Conservation (phyloP, 2,113 vertebrate genomes). For the Pedetes capensis region DNA sequence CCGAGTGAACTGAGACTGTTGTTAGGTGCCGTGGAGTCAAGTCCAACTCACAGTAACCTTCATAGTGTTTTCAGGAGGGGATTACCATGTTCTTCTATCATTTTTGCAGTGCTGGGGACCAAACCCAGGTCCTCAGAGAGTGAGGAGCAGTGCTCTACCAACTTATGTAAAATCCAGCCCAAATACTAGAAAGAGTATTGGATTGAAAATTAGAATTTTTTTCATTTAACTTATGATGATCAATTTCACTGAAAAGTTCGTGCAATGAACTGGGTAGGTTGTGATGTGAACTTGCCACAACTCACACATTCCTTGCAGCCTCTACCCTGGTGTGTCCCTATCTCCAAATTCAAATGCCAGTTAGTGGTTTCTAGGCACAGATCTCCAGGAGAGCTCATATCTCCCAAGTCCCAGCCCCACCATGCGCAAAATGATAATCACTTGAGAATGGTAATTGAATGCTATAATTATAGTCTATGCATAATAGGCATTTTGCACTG, state of each 20-base stretch:
- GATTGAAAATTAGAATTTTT: background rate
- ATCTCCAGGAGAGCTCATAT: constrained; percentile 31
- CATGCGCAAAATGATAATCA: constrained; percentile 70
- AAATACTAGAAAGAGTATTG: background rate
- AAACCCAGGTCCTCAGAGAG: too few species aligned
- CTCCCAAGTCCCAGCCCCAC: constrained; percentile 50
- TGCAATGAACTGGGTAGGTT: background rate
- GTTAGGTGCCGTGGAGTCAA: too few species aligned
- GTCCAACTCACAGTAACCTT: too few species aligned
- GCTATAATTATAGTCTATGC: constrained; percentile 72
- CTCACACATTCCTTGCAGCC: background rate
- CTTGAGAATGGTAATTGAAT: constrained; percentile 77
- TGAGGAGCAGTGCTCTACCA: too few species aligned
- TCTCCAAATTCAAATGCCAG: constrained; percentile 42
- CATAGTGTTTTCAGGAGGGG: too few species aligned
- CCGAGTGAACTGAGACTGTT: background rate
- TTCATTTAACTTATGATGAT: background rate
- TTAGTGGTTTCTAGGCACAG: constrained; percentile 28
- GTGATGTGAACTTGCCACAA: background rate
- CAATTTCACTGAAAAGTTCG: background rate
- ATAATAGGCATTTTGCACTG: constrained; percentile 76
- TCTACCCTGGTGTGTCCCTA: background rate
- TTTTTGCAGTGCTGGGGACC: too few species aligned
- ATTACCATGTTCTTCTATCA: too few species aligned
- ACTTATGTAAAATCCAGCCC: too few species aligned